Base-by-base conservation (phyloP, 2,888 invertebrate genomes). In the Trissolcus japonicus region DNA sequence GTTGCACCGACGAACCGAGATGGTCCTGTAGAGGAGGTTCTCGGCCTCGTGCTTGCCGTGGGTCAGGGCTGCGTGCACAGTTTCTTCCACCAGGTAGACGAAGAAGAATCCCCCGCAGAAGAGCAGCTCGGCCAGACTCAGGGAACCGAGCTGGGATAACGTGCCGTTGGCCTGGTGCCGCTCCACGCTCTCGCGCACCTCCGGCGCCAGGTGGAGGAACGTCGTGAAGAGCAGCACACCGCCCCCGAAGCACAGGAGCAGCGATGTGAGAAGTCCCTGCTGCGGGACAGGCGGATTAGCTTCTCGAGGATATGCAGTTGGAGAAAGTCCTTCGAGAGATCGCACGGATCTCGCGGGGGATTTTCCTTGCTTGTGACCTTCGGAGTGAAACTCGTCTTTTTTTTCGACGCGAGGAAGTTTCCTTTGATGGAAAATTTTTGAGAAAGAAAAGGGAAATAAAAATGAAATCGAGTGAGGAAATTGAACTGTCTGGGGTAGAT, bases 191-290 rank as follows among this genome's bases (percentile, higher is more conserved):
- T 91, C 91, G n/a, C 92, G 88, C 14, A 93, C 92, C 88, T 93
- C 93, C 16, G 93, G 93, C 56, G 93, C 92, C 43, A 93, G 88
- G 82, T 93, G 93, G 4, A 93, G 86, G 83, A 93, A 92, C 9
- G 92, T 92, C 16, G 93, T 93, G 84, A 92, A 92, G 13, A 93
- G 88, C 21, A 93, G 88, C 6, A 93, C 93, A 14, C 93, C 93
- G 21, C 93, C 93, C 14, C 93, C 93, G 84, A 93, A 93, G 83
- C 92, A 93, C 56, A 93, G 88, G 62, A 93, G 86, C 78, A 92
- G 85, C 2, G 92, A 92, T 48, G 92, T 90, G 77, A 91, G 82
- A 13, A 92, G 86, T 82, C 91, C 91, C 84, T 91, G 89, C 62
- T 51, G 16, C 11, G 7, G 16, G 0, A 43, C 43, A n/a, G 11